phyloP scores from a whole-genome alignment of 2,888 invertebrate genomes.

The Macrosiphum euphorbiae region DNA sequence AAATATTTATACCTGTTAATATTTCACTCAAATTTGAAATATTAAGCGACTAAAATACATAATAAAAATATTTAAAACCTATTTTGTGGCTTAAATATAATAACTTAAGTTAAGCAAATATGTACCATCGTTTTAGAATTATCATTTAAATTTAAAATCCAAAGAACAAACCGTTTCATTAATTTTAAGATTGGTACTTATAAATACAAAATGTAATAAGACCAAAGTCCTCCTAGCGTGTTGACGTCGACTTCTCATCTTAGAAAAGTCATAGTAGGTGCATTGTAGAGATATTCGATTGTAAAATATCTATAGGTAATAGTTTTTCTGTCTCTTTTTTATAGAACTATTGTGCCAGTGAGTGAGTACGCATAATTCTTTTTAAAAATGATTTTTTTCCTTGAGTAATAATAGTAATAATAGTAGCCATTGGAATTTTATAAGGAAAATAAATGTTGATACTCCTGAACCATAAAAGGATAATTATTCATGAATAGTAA shows the following conservation, averaged over 20 bases:
- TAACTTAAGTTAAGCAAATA: neutral
- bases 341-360: neutral
- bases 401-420: neutral
- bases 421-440: neutral
- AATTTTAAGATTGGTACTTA: neutral
- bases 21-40: neutral
- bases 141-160: neutral
- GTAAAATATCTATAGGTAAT: neutral
- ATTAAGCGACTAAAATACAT: neutral
- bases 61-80: neutral
- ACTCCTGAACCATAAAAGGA: neutral
- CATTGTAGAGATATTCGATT: neutral
- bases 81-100: neutral
- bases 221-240: neutral
- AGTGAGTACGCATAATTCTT: neutral
- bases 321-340: neutral
- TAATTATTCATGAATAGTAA: neutral
- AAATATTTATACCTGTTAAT: neutral
- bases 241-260: neutral
- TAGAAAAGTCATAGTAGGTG: neutral
- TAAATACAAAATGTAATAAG: neutral
- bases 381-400: neutral
- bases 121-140: neutral
- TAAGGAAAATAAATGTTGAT: neutral
- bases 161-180: neutral